phyloP scores from a whole-genome alignment of 2,113 vertebrate genomes.

The Glaucidium brasilianum region DNA sequence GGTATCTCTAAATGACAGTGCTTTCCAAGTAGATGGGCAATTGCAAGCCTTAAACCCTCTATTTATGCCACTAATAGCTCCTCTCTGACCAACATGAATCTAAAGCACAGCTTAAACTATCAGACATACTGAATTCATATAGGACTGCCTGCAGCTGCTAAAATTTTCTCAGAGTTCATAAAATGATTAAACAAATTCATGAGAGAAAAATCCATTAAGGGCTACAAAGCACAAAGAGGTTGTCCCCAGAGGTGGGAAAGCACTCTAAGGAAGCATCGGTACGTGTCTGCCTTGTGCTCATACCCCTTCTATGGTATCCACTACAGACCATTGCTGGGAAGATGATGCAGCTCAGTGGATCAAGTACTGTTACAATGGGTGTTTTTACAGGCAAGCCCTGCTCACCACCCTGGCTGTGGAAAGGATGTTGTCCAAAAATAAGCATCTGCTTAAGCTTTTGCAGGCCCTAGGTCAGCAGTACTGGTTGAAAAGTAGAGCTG shows the following conservation, averaged over 20 bases:
- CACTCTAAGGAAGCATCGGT: background rate
- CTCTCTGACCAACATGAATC: background rate
- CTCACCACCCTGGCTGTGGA: background rate
- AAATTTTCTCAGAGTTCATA: background rate
- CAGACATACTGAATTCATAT: background rate
- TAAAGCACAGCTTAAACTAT: background rate
- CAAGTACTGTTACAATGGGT: background rate
- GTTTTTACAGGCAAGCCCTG: background rate
- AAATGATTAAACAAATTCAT: slow-evolving; percentile 25
- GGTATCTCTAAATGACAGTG: background rate
- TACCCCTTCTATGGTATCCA: background rate
- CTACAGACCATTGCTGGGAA: background rate
- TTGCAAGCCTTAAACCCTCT: background rate
- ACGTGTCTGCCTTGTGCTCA: rapidly evolving
- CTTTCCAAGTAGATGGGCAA: background rate
- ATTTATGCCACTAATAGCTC: background rate
- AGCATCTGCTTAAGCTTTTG: background rate
- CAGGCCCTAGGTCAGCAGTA: background rate
- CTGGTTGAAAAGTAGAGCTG: background rate
- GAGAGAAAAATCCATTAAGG: slow-evolving; percentile 13
- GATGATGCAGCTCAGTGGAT: background rate
- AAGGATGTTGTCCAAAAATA: background rate
- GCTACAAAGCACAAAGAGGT: background rate
- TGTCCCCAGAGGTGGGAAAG: background rate
- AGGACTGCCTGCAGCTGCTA: background rate